Base-by-base conservation (phyloP, 2,888 invertebrate species). In the Ferdinandea cuprea region DNA sequence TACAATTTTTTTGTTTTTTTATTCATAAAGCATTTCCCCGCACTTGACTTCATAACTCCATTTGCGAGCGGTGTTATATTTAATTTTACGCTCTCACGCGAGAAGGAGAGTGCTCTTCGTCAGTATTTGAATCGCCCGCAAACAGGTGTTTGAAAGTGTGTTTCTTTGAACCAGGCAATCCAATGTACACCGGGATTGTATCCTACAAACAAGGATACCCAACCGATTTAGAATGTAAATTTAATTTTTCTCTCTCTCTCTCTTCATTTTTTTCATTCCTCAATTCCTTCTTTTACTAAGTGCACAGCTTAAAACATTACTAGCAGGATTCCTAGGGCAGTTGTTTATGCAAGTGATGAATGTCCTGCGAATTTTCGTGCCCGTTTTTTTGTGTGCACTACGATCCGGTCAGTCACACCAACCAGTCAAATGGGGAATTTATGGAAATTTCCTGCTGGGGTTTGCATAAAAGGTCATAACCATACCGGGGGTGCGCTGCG, bases 1-100 rank as follows among this genome's bases (percentile, higher is more conserved):
- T 63, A 59, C 46, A 52, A 81, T 76, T 71, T 52, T 76, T 71
- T 81, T 76, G 77, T 81, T 76, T 71, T 52, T 76, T 71, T 81
- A 81, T 81, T 81, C 76, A 81, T 81, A 81, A 71, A 72, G 25
- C 61, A 54, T 65, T 77, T 74, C 77, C 19, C 71, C 65, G 32
- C 65, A 71, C 63, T 76, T 81, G 71, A 65, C 76, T 81, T 73
- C 68, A 77, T 73, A 68, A 73, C 73, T 73, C 40, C 54, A 65
- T 76, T 35, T 65, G 52, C 63, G 40, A 48, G 66, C 37, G 11
- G 59, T 54, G 17, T 44, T 44, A 9, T 65, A 37, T 77, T 81
- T 81, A 77, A 81, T 81, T 71, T 59, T 42, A 48, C 11, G 40
- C 65, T 48, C 71, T 81, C 81, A 81, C 71, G 81, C 81, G 63